phyloP scores from a whole-genome alignment of 2,113 vertebrate species.

The Eurystomus gularis region DNA sequence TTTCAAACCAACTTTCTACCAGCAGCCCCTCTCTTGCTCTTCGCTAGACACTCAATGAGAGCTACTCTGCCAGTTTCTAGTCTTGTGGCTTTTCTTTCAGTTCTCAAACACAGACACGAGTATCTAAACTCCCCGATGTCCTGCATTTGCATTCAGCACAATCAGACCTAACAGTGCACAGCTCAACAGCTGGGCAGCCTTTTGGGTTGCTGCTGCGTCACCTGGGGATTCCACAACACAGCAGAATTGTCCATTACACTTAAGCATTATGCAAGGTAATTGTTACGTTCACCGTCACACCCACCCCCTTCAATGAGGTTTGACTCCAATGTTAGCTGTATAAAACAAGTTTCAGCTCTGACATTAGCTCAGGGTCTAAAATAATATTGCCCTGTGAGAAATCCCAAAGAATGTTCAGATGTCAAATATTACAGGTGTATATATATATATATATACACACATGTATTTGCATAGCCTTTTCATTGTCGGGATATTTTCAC shows the following conservation, averaged over 20 bases:
- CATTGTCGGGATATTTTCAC: not conserved
- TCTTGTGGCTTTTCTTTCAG: not conserved
- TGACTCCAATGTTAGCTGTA: not conserved
- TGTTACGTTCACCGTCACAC: not conserved
- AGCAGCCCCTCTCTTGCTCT: not conserved
- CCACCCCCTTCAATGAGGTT: not conserved
- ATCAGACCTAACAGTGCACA: not conserved
- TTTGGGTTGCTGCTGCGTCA: not conserved
- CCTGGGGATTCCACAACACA: not conserved
- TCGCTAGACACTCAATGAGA: not conserved
- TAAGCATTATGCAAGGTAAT: not conserved
- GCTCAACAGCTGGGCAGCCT: not conserved
- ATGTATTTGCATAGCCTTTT: not conserved
- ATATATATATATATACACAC: too few relatives aligned
- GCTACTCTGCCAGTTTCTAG: not conserved
- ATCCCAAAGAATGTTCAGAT: not conserved
- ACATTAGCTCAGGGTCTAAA: not conserved
- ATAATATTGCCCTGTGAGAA: not conserved
- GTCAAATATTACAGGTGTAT: not conserved
- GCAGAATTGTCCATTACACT: not conserved
- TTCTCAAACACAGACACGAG: not conserved
- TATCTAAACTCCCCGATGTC: not conserved
- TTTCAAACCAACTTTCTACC: not conserved
- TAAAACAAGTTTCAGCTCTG: not conserved
- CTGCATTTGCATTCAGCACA: accelerated